A percentile compares a stretch with the other conserved stretches of the same genome.
Conservation (phyloP, 2,888 invertebrate genomes). For the Hypena proboscidalis region DNA sequence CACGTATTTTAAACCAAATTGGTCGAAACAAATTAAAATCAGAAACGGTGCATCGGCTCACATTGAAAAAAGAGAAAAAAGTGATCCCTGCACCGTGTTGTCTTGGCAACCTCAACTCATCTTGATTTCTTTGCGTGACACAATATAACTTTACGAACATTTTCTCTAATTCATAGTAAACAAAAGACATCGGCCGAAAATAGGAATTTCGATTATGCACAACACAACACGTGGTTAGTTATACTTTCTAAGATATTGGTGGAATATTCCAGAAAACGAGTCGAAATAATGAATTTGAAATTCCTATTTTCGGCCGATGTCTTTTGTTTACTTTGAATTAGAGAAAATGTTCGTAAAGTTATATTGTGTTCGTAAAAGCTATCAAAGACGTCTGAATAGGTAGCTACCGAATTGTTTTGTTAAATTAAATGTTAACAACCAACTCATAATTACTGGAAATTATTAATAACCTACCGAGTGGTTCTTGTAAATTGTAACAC, state of each 20-base stretch:
- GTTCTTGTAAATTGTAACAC: conserved; percentile 21
- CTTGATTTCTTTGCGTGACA: conserved; percentile 37
- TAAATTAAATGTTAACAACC: conserved; percentile 40
- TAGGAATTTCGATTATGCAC: conserved; percentile 29
- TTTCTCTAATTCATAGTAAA: conserved; percentile 36
- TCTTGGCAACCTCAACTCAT: too few relatives aligned
- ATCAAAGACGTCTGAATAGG: conserved; percentile 30
- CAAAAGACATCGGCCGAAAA: conserved; percentile 24
- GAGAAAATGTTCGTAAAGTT: conserved; percentile 33
- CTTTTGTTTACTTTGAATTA: conserved; percentile 38
- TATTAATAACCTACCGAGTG: conserved; percentile 18
- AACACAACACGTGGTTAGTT: too few relatives aligned
- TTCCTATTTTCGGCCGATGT: conserved; percentile 15
- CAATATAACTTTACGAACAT: conserved; percentile 40
- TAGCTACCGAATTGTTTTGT: conserved; percentile 29
- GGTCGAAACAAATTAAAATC: too few relatives aligned
- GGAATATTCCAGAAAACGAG: conserved; percentile 19
- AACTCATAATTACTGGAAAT: conserved; percentile 31
- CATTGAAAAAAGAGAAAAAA: too few relatives aligned
- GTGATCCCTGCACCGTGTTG: too few relatives aligned
- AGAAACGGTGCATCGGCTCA: too few relatives aligned
- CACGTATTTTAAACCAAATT: too few relatives aligned
- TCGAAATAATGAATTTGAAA: conserved; percentile 32
- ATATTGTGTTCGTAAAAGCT: conserved; percentile 41
- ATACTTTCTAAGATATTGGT: too few relatives aligned